Percentiles rank a stretch among this genome's conserved stretches.
Evolutionary conservation across 2,113 vertebrate genomes (phyloP).

Genomic region (Cephalopholis sonnerati): DNA sequence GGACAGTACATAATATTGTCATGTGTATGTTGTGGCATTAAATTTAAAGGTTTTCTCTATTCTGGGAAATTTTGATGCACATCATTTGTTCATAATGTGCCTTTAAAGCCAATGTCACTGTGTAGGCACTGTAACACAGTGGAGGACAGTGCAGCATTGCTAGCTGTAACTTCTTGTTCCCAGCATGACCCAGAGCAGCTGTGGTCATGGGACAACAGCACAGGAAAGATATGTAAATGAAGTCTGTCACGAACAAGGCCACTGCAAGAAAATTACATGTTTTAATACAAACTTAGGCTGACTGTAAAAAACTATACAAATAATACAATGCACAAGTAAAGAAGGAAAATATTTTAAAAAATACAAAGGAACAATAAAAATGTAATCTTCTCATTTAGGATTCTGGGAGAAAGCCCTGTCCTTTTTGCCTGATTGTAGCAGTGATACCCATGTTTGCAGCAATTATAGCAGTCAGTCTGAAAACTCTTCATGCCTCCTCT

Average conservation of each 20-base stretch:
- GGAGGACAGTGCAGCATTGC: background rate
- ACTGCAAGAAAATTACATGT: background rate
- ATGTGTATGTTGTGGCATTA: background rate
- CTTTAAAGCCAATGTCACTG: background rate
- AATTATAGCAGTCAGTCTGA: background rate
- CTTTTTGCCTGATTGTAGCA: constrained; percentile 10
- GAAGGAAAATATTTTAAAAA: background rate
- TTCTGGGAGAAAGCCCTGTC: background rate
- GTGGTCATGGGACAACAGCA: background rate
- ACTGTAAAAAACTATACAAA: background rate
- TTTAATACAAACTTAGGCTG: background rate
- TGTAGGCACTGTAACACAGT: background rate
- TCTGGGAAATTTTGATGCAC: background rate
- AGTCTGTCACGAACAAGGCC: background rate
- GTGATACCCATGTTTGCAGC: background rate
- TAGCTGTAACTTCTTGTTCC: background rate
- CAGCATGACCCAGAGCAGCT: constrained; percentile 7
- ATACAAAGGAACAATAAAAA: background rate
- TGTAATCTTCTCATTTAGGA: background rate
- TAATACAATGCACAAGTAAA: background rate
- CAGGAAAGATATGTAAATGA: background rate
- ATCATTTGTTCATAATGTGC: background rate
- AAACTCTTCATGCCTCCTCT: background rate
- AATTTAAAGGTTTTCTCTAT: background rate
- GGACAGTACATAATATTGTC: background rate